These are phyloP conservation scores for Saccopteryx bilineata DNA, from an alignment of 2,113 vertebrate genomes.

Conservation along the genomic window DNA sequence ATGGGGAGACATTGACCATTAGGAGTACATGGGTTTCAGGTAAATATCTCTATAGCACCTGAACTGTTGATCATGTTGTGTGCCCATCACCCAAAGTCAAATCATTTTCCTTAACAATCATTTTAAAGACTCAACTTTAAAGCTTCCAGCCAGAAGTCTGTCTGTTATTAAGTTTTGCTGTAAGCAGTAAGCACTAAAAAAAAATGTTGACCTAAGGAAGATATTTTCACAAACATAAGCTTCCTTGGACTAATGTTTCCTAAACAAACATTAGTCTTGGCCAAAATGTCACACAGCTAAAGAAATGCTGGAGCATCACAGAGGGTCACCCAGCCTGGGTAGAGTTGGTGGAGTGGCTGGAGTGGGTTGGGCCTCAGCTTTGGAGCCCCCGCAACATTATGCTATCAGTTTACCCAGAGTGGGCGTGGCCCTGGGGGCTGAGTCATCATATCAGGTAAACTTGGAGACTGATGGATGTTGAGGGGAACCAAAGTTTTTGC, in stretches of 20 bases:
- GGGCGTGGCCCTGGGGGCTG: not conserved
- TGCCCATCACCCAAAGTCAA: too few species aligned
- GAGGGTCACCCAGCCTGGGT: not conserved
- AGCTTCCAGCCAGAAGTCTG: not conserved
- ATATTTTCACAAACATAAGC: not conserved
- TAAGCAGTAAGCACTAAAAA: not conserved
- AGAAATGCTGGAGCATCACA: not conserved
- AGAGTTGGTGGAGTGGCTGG: not conserved
- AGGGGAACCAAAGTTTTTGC: not conserved
- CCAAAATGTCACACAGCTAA: slow-evolving; percentile 27
- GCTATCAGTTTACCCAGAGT: not conserved
- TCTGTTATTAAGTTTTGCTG: not conserved
- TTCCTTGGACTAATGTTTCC: not conserved
- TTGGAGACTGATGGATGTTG: not conserved
- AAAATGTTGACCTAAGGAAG: not conserved
- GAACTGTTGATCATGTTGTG: too few species aligned
- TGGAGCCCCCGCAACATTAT: not conserved
- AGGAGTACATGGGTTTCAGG: too few species aligned
- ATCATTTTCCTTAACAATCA: too few species aligned
- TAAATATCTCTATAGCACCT: too few species aligned
- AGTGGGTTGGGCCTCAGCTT: not conserved
- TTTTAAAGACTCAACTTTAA: not conserved
- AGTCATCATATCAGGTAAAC: not conserved
- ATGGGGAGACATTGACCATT: too few species aligned
- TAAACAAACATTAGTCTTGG: not conserved